Percentiles rank a stretch among this genome's conserved stretches.
Evolutionary conservation across 1,140 invertebrate genomes (phyloP).

Genomic region (Diabrotica virgifera): DNA sequence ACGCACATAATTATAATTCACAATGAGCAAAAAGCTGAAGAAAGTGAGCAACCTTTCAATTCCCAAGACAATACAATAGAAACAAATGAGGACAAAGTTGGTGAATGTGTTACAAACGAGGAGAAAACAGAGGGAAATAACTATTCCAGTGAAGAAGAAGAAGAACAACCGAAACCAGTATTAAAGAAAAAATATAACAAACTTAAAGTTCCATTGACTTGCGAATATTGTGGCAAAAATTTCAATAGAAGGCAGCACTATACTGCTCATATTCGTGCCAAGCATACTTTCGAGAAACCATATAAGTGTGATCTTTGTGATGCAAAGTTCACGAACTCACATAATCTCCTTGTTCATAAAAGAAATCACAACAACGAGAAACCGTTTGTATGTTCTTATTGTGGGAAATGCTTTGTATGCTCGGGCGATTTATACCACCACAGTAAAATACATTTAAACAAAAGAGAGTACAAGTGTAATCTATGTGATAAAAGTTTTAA

Average conservation of each 20-base stretch:
- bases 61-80: constrained; percentile 11
- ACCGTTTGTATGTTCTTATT: constrained; percentile 30
- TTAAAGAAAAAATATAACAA: constrained; percentile 21
- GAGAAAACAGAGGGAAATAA: constrained; percentile 4
- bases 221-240: constrained; percentile 33
- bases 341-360: constrained; percentile 31
- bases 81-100: constrained; percentile 3
- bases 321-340: constrained; percentile 29
- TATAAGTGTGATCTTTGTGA: constrained; percentile 34
- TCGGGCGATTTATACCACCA: constrained; percentile 33
- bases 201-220: constrained; percentile 26
- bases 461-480: constrained; percentile 32
- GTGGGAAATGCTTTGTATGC: constrained; percentile 32
- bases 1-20: constrained; percentile 28
- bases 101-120: neutral
- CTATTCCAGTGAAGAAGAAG: constrained; percentile 20
- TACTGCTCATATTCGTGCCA: constrained; percentile 30
- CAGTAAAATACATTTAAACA: constrained; percentile 35
- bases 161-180: neutral
- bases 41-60: constrained; percentile 10
- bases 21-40: constrained; percentile 9
- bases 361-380: constrained; percentile 34
- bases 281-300: constrained; percentile 35
- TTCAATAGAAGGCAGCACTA: constrained; percentile 32
- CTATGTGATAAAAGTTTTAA: constrained; percentile 32